A percentile compares a stretch with the other conserved stretches of the same genome.
These are phyloP conservation scores for Buteo buteo DNA, from an alignment of 2,113 vertebrate genomes.

Conservation along the genomic window DNA sequence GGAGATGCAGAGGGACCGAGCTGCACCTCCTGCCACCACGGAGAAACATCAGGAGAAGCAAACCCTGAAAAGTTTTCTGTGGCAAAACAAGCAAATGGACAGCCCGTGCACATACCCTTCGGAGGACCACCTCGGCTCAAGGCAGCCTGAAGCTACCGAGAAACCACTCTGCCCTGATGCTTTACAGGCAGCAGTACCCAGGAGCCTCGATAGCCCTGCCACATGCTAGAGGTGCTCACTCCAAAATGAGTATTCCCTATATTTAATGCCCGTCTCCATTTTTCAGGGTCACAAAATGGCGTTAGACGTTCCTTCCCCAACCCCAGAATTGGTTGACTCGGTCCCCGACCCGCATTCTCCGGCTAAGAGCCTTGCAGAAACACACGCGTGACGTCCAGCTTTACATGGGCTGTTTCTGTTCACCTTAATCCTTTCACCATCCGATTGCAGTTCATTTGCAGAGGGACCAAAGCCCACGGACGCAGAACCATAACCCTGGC, in stretches of 20 bases:
- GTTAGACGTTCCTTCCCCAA: background rate
- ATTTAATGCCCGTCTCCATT: background rate
- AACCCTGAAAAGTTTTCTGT: background rate
- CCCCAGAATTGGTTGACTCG: fast-evolving
- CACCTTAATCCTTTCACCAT: background rate
- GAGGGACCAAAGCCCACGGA: background rate
- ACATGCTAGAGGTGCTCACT: background rate
- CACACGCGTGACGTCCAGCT: background rate
- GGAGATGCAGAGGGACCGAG: background rate
- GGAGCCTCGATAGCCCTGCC: background rate
- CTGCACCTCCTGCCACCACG: background rate
- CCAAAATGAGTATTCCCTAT: background rate
- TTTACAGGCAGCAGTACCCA: background rate
- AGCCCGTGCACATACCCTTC: fast-evolving
- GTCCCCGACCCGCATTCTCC: background rate
- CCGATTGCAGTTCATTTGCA: background rate
- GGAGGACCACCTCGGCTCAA: fast-evolving
- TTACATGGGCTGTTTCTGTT: background rate
- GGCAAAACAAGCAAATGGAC: background rate
- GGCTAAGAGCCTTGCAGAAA: background rate
- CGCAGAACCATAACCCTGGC: background rate
- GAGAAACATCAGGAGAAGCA: background rate
- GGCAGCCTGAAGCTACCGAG: background rate
- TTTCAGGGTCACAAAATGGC: background rate
- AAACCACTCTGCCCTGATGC: background rate